A percentile compares a stretch with the other conserved stretches of the same genome.
Evolutionary conservation across 1,140 invertebrate species (phyloP).

Genomic region (Physella acuta): DNA sequence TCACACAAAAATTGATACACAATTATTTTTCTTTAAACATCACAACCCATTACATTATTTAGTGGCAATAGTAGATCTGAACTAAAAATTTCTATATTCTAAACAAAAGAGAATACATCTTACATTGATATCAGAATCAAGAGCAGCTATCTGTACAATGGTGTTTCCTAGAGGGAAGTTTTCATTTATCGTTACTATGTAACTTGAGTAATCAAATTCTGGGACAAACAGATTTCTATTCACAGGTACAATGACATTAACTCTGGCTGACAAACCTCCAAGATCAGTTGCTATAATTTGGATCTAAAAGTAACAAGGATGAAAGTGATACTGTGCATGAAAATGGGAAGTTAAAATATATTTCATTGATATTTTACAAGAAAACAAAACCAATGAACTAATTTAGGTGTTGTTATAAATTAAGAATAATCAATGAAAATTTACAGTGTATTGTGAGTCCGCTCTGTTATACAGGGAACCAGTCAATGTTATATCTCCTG

Average conservation of each 20-base stretch:
- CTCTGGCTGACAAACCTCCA: conserved; percentile 2
- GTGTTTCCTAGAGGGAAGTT: background rate
- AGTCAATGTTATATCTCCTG: background rate
- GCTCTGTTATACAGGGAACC: background rate
- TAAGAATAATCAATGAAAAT: background rate
- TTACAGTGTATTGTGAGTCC: background rate
- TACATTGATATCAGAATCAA: conserved; percentile 14
- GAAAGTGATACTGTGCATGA: background rate
- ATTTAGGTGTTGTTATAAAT: background rate
- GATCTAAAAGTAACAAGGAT: background rate
- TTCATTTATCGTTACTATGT: background rate
- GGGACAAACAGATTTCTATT: conserved; percentile 14
- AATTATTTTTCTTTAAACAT: too few species aligned
- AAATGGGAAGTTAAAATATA: background rate
- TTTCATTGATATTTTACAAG: background rate
- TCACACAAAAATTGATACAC: too few species aligned
- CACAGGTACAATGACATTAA: background rate
- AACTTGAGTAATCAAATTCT: background rate
- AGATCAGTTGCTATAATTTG: conserved; percentile 6
- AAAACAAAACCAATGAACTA: background rate
- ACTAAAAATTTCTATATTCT: background rate
- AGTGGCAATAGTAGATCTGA: too few species aligned
- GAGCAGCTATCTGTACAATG: background rate
- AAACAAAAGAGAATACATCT: background rate
- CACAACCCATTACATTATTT: too few species aligned